phyloP scores from a whole-genome alignment of 1,140 invertebrate genomes.

The Trachelipus rathkii region DNA sequence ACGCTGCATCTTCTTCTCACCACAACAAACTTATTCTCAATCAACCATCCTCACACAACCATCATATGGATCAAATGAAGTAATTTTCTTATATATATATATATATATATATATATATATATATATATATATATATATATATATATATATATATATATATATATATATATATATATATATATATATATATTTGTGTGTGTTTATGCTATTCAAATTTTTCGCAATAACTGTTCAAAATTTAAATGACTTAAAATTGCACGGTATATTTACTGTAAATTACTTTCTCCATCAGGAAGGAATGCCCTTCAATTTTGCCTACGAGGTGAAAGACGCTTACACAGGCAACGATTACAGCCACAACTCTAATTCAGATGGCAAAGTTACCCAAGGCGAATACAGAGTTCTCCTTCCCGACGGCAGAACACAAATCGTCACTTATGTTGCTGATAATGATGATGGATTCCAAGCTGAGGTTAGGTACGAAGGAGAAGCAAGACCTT shows the following conservation, averaged over 20 bases:
- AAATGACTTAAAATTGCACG: neutral
- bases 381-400: conserved; percentile 30
- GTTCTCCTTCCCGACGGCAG: conserved; percentile 43
- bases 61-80: neutral
- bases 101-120: neutral
- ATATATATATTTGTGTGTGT: neutral
- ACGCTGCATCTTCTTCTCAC: neutral
- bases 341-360: conserved; percentile 41
- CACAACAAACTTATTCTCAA: neutral
- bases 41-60: neutral
- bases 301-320: conserved; percentile 29
- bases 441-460: conserved; percentile 32
- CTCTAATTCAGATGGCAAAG: conserved; percentile 35
- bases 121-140: neutral
- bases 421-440: conserved; percentile 41
- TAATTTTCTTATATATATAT: neutral
- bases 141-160: neutral
- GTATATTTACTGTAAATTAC: neutral
- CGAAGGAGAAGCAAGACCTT: conserved; percentile 31
- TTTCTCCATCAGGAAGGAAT: conserved; percentile 25
- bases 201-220: neutral
- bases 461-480: conserved; percentile 44
- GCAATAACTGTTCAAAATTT: neutral
- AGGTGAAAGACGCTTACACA: conserved; percentile 31
- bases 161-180: neutral